Percentiles rank a stretch among this genome's conserved stretches.
These are phyloP conservation scores for Phaetusa simplex DNA, from an alignment of 2,113 vertebrate genomes.

Conservation along the genomic window DNA sequence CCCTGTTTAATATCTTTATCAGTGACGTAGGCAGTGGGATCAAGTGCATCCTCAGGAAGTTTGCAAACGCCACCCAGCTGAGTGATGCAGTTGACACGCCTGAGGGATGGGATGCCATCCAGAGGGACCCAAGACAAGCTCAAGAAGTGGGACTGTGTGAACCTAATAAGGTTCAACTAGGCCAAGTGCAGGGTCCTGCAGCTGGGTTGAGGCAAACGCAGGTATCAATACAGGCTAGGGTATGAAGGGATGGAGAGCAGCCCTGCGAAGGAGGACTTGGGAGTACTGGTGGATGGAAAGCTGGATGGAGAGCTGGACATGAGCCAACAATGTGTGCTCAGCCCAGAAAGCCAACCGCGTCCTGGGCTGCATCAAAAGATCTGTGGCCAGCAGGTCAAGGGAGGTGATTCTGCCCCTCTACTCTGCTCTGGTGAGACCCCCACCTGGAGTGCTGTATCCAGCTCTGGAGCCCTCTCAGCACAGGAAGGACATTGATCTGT, in stretches of 20 bases:
- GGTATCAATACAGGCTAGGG: neutral
- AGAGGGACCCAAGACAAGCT: neutral
- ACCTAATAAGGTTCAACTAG: neutral
- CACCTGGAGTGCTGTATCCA: neutral
- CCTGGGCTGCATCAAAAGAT: neutral
- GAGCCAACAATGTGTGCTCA: fast-evolving
- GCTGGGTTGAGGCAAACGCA: fast-evolving
- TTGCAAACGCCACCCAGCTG: neutral
- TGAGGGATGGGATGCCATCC: neutral
- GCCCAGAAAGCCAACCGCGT: neutral
- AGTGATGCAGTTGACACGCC: fast-evolving
- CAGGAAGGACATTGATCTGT: neutral
- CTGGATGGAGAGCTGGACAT: neutral
- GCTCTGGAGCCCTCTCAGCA: neutral
- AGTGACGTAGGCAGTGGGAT: neutral
- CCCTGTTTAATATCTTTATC: neutral
- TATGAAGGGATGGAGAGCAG: neutral
- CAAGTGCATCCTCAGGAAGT: neutral
- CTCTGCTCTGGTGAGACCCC: neutral
- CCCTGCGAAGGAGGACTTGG: neutral
- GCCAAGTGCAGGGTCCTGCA: neutral
- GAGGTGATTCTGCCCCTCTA: neutral
- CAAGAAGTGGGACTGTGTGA: neutral
- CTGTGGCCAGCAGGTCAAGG: fast-evolving
- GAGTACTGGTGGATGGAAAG: neutral